Evolutionary conservation across 2,888 invertebrate genomes (phyloP).

Genomic region (Epinotia demarniana): DNA sequence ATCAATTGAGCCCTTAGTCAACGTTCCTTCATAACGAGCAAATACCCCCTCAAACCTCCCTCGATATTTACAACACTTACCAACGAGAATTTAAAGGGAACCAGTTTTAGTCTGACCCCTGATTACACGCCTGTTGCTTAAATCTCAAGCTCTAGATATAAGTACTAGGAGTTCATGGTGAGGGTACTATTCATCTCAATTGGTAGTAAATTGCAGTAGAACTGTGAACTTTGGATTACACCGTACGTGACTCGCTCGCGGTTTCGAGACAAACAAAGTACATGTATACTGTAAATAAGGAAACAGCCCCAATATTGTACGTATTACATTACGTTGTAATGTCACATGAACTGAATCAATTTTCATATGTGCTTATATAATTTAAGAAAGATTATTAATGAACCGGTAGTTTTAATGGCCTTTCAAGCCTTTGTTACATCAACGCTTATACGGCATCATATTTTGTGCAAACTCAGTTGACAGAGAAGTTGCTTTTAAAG

Average conservation of each 20-base stretch:
- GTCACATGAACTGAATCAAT: too few species aligned
- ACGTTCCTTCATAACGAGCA: conserved; percentile 4
- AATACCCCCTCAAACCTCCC: conserved; percentile 2
- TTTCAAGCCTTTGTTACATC: too few species aligned
- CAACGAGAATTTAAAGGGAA: background rate
- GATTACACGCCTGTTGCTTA: background rate
- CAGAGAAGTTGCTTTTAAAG: too few species aligned
- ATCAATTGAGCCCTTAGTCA: conserved; percentile 4
- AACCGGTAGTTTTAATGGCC: too few species aligned
- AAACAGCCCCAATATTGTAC: background rate
- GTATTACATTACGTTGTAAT: background rate
- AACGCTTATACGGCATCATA: too few species aligned
- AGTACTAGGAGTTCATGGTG: background rate
- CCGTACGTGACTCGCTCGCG: background rate
- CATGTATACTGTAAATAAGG: background rate
- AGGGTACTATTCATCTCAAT: background rate
- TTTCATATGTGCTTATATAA: too few species aligned
- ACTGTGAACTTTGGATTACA: conserved; percentile 1
- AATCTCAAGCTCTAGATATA: background rate
- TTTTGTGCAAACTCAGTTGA: too few species aligned
- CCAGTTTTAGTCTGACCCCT: background rate
- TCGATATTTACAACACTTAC: background rate
- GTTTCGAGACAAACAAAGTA: background rate
- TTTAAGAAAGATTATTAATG: too few species aligned
- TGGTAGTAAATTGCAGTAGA: background rate